Evolutionary conservation across 2,888 invertebrate genomes (phyloP).

Genomic region (Crossocerus cetratus): DNA sequence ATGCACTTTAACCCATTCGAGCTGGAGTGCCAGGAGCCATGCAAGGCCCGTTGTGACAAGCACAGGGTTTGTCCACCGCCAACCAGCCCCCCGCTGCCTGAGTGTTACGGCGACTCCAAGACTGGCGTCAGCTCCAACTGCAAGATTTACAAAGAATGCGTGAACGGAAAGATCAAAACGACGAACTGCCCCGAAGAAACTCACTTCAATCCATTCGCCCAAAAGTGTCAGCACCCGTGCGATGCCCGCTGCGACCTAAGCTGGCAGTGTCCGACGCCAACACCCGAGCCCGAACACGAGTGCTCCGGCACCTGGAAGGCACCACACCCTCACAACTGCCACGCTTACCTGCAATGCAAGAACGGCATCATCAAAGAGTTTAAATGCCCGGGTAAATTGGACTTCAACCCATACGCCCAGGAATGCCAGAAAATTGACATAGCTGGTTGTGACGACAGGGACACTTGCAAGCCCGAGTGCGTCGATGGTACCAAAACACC

Average conservation of each 20-base stretch:
- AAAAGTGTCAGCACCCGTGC: conserved; percentile 55
- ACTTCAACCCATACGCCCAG: neutral
- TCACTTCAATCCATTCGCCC: conserved; percentile 46
- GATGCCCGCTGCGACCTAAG: conserved; percentile 46
- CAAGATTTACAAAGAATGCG: neutral
- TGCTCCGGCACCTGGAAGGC: neutral
- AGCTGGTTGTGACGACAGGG: neutral
- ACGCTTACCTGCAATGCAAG: conserved; percentile 53
- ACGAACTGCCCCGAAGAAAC: conserved; percentile 33
- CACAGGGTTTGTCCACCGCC: too few relatives aligned
- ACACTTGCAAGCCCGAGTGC: neutral
- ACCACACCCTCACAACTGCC: conserved; percentile 50
- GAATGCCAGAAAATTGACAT: neutral
- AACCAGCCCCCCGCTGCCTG: too few relatives aligned
- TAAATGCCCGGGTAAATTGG: neutral
- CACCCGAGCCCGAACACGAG: too few relatives aligned
- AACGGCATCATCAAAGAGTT: conserved; percentile 35
- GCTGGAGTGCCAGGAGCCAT: neutral
- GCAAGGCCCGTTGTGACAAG: neutral
- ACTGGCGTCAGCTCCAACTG: too few relatives aligned
- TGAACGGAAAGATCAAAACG: neutral
- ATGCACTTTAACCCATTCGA: neutral
- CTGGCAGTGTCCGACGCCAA: too few relatives aligned
- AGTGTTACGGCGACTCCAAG: too few relatives aligned
- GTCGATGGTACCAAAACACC: neutral